Conservation (phyloP, 2,113 vertebrate genomes). For the Chaetops frenatus region DNA sequence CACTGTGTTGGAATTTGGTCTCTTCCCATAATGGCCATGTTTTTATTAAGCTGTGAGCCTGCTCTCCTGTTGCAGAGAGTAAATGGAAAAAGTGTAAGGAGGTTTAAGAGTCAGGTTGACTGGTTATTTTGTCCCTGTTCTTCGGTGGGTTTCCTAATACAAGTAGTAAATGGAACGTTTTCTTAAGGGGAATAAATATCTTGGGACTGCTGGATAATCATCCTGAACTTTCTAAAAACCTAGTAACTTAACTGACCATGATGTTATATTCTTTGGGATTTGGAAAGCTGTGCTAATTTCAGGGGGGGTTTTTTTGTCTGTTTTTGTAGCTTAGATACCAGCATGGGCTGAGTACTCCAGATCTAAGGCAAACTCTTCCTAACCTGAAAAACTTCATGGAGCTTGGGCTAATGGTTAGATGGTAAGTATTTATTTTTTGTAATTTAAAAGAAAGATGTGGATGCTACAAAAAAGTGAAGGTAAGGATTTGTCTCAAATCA, state of each 20-base stretch:
- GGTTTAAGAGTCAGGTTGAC: background rate
- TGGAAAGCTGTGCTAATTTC: background rate
- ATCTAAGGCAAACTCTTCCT: conserved; percentile 93
- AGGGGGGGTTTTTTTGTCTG: background rate
- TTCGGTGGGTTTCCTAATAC: background rate
- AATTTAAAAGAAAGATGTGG: background rate
- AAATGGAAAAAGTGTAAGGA: conserved; percentile 30
- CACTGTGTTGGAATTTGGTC: background rate
- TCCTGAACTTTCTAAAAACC: background rate
- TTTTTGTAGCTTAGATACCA: conserved; percentile 90
- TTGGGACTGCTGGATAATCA: background rate
- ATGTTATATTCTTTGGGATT: background rate
- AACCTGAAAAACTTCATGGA: conserved; percentile 98
- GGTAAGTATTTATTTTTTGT: conserved; percentile 73
- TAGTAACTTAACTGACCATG: background rate
- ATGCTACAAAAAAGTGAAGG: background rate
- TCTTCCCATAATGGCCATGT: background rate
- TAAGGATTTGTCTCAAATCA: background rate
- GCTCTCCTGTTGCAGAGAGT: conserved; percentile 18
- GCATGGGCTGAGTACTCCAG: conserved; percentile 91
- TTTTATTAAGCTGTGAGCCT: conserved; percentile 41
- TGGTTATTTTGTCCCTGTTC: background rate
- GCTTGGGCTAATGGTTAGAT: conserved; percentile 91
- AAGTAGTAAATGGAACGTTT: conserved; percentile 12
- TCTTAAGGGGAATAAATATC: background rate